Evolutionary conservation across 2,888 invertebrate species (phyloP), one percentile per base, ranked within the genome.

Genomic region (Hemicrepidius hirtus): DNA sequence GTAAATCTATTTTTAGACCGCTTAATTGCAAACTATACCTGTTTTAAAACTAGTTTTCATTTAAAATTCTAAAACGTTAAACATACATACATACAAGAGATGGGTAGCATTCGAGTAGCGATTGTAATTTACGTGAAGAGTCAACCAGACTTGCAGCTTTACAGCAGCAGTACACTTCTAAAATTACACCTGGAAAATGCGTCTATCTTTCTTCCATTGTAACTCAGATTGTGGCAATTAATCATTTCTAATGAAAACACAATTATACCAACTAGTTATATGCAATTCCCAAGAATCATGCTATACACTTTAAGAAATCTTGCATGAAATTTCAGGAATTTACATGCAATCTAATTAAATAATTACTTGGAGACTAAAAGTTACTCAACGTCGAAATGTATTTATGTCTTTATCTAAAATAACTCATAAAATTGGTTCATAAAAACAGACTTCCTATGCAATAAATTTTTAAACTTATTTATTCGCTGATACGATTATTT

Each of bases 11-110:
- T 53, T 55, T 69, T 69, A 70, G 57, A 64, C 49, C 64, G 46
- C 55, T 70, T 70, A 70, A 70, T 70, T 70, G 70, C 64, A 63
- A 70, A 70, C 64, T 63, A 68, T 70, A 57, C 57, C 57, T 70
- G 64, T 64, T 70, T 64, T 59, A 24, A 53, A 70, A 68, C 59
- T 46, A 57, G 21, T 55, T 60, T 68, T 68, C 68, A 68, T 68
- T 68, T 68, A 60, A 68, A 59, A 68, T 60, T 68, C 68, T 68
- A 59, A 68, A 68, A 68, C 60, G 68, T 28, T 55, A 16, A 66
- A 55, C 55, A 44, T 55, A 44, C 40, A 32, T 49, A 44, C 40
- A 13, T 49, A 68, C 68, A 68, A 68, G 68, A 68, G 67, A 67
- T 67, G 57, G 67, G 57, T 40, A 57, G 59, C 60, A 68, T 59